Percentiles rank a stretch among this genome's conserved stretches.
These are phyloP conservation scores for Trichonephila inaurata DNA, from an alignment of 1,140 invertebrate genomes.

Conservation along the genomic window DNA sequence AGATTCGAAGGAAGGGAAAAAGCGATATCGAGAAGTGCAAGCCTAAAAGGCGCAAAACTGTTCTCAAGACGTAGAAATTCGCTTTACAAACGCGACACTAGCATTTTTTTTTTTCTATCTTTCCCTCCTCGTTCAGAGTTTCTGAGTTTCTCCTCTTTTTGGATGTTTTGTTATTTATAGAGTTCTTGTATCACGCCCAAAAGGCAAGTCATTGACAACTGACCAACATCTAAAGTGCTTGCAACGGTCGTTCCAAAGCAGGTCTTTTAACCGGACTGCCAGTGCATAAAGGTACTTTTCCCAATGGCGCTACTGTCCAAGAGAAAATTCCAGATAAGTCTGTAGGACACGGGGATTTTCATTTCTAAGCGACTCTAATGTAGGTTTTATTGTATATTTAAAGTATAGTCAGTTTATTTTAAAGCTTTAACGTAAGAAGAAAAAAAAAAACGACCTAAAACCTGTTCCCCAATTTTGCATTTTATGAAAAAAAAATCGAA, in stretches of 20 bases:
- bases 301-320: slow-evolving; percentile 48
- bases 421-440: too few relatives aligned
- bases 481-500: too few relatives aligned
- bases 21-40: slow-evolving; percentile 41
- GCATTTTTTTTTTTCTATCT: slow-evolving; percentile 3
- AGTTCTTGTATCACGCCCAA: slow-evolving; percentile 67
- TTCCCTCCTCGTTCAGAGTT: slow-evolving; percentile 18
- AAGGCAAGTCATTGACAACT: slow-evolving; percentile 73
- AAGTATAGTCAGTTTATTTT: too few relatives aligned
- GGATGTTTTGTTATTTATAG: slow-evolving; percentile 67
- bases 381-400: too few relatives aligned
- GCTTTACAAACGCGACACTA: slow-evolving; percentile 50
- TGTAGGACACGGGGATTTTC: slow-evolving; percentile 56
- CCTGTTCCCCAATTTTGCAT: too few relatives aligned
- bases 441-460: too few relatives aligned
- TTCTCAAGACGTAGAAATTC: slow-evolving; percentile 67
- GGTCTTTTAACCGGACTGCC: slow-evolving; percentile 53
- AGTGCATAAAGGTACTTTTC: slow-evolving; percentile 59
- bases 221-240: slow-evolving; percentile 72
- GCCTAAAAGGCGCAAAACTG: slow-evolving; percentile 53
- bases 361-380: not conserved
- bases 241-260: slow-evolving; percentile 70
- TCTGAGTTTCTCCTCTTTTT: slow-evolving; percentile 54
- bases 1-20: slow-evolving; percentile 47
- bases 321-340: slow-evolving; percentile 66